These are phyloP conservation scores for Xyrauchen texanus DNA, from an alignment of 2,113 vertebrate genomes.

Conservation along the genomic window DNA sequence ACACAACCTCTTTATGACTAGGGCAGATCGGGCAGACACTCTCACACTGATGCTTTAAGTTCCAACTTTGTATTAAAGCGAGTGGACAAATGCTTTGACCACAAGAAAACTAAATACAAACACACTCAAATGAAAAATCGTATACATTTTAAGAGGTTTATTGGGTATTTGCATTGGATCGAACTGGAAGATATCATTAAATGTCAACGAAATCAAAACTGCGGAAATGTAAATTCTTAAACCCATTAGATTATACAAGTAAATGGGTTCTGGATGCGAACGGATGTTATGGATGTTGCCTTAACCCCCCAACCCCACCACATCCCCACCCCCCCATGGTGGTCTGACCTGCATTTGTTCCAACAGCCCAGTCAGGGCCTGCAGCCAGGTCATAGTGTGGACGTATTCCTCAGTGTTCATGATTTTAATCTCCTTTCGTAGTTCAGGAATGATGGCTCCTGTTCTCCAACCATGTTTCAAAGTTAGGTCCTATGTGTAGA, in stretches of 20 bases:
- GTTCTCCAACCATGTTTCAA: constrained; percentile 98
- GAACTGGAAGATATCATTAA: too few species aligned
- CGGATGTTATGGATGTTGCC: too few species aligned
- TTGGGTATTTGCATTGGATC: too few species aligned
- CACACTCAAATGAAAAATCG: neutral
- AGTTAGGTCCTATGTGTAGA: constrained; percentile 84
- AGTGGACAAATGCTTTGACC: neutral
- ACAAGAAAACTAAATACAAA: neutral
- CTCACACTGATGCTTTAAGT: neutral
- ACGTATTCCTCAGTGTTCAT: constrained; percentile 94
- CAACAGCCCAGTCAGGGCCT: constrained; percentile 88
- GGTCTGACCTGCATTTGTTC: constrained; percentile 94
- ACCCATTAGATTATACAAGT: too few species aligned
- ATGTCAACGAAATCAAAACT: neutral
- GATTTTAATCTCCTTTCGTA: constrained; percentile 91
- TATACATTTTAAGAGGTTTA: too few species aligned
- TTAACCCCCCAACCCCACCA: neutral
- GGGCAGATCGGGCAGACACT: neutral
- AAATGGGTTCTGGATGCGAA: too few species aligned
- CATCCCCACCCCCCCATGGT: neutral
- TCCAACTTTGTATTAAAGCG: neutral
- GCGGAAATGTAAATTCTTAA: too few species aligned
- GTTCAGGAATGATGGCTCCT: constrained; percentile 93
- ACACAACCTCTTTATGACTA: neutral
- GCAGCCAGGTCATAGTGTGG: constrained; percentile 91